These are phyloP conservation scores for Thecocarcelia acutangulata DNA, from an alignment of 2,888 invertebrate species.

Conservation along the genomic window DNA sequence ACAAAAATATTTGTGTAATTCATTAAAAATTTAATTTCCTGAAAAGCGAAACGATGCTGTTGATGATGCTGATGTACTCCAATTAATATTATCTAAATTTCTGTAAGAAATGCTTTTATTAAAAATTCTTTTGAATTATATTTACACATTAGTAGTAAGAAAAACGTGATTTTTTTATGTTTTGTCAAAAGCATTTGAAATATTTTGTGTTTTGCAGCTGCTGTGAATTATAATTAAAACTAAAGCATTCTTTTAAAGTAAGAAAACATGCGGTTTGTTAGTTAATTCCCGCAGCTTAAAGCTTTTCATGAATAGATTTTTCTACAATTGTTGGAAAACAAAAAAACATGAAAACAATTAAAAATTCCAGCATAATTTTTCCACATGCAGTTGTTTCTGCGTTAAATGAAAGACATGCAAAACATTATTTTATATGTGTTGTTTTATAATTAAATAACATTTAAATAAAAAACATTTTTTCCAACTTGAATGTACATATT, in stretches of 20 bases:
- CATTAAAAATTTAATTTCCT: slow-evolving; percentile 65
- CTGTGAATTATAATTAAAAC: slow-evolving; percentile 10
- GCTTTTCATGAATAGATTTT: slow-evolving; percentile 11
- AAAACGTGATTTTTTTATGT: neutral
- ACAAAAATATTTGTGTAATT: slow-evolving; percentile 51
- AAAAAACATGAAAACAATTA: slow-evolving; percentile 25
- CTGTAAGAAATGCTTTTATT: slow-evolving; percentile 9
- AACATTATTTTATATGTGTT: slow-evolving; percentile 1
- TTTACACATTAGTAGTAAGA: slow-evolving; percentile 22
- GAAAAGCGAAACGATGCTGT: neutral
- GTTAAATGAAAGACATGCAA: slow-evolving; percentile 28
- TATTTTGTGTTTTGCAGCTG: neutral
- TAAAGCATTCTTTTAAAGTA: too few relatives aligned
- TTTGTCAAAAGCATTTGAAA: slow-evolving; percentile 8
- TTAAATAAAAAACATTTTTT: slow-evolving; percentile 4
- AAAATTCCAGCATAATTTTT: slow-evolving; percentile 8
- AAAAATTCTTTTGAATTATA: neutral
- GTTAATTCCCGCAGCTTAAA: neutral
- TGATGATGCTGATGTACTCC: slow-evolving; percentile 2
- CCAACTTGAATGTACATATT: slow-evolving; percentile 10
- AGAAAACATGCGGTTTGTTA: neutral
- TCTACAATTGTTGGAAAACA: neutral
- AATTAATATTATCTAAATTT: slow-evolving; percentile 21
- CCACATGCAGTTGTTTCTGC: neutral
- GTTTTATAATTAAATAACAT: slow-evolving; percentile 28